A percentile compares a stretch with the other conserved stretches of the same genome.
phyloP scores from a whole-genome alignment of 2,113 vertebrate genomes.

The Pelecanus crispus region DNA sequence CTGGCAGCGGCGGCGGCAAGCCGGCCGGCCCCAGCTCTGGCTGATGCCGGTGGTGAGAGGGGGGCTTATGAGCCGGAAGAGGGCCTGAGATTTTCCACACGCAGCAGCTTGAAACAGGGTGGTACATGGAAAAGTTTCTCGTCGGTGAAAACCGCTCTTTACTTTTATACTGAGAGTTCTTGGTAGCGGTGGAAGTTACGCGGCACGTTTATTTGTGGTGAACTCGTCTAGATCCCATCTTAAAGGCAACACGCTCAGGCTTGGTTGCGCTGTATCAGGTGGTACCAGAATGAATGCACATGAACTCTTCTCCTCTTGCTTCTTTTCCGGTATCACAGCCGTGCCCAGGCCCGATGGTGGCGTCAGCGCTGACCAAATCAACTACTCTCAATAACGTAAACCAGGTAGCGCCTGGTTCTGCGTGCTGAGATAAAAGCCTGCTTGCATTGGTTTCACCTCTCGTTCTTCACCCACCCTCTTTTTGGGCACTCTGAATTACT shows the following conservation, averaged over 20 bases:
- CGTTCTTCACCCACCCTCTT: neutral
- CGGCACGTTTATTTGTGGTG: accelerated
- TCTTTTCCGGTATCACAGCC: accelerated
- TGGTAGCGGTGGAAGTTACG: accelerated
- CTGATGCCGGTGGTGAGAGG: too few species aligned
- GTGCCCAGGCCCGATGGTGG: accelerated
- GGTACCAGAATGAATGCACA: accelerated
- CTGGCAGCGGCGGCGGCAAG: too few species aligned
- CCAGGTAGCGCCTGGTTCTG: neutral
- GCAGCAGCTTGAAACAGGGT: accelerated
- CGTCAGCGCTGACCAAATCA: too few species aligned
- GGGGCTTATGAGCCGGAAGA: too few species aligned
- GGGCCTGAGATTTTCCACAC: neutral
- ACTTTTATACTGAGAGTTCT: accelerated
- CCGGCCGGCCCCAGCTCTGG: too few species aligned
- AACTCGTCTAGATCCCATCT: accelerated
- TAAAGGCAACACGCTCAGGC: accelerated
- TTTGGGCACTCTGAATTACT: neutral
- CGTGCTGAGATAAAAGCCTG: accelerated
- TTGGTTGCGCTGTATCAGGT: accelerated
- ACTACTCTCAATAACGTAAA: accelerated
- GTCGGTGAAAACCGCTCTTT: accelerated
- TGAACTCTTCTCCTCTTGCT: too few species aligned
- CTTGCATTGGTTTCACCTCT: too few species aligned
- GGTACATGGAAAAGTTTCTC: accelerated